Base-by-base conservation (phyloP, 64 coral and sea anemone genomes). In the Porites australiensis region DNA sequence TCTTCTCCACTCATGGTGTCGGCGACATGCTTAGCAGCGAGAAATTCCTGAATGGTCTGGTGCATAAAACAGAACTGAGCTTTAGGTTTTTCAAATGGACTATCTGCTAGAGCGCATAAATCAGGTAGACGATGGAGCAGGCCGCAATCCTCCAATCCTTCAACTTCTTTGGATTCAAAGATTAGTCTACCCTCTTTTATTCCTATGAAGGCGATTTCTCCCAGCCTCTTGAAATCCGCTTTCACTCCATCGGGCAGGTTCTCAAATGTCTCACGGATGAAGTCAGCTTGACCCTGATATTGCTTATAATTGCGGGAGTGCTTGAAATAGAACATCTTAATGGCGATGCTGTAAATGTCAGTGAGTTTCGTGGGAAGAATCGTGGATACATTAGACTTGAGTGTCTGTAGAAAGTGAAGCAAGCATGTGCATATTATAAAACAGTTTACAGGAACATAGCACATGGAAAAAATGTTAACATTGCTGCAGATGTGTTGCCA, bases 41-140 rank as follows among this genome's bases (percentile, higher is more conserved):
- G 55, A 21, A 95, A 92, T 55, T 95, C 94, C 51, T 95, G 94
- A 7, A 92, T 6, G 45, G 94, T 95, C 15, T 92, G 57, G 82
- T 95, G 94, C 13, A 91, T 70, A 10, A 95, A 95, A n/a, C 83
- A 92, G 37, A 50, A 95, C 22, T 89, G 62, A 11, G 82, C 59
- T 53, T n/a, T 18, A 20, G 51, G 49, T 2, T 37, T 18, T 6
- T 84, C 81, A 12, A 57, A 6, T 5, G 3, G 3, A 2, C 16
- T 1, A 6, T 49, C 61, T 6, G 46, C 7, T 4, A 13, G 27
- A 54, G 16, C 19, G 23, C 62, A n/a, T 13, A 58, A 45, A 45
- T 92, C 65, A 12, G 74, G 89, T 16, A 95, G 82, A 54, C 74
- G 64, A 70, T 95, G 89, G 48, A 95, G 82, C 18, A 95, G 14